phyloP scores from a whole-genome alignment of 2,113 vertebrate species.

The Lasiurus borealis region DNA sequence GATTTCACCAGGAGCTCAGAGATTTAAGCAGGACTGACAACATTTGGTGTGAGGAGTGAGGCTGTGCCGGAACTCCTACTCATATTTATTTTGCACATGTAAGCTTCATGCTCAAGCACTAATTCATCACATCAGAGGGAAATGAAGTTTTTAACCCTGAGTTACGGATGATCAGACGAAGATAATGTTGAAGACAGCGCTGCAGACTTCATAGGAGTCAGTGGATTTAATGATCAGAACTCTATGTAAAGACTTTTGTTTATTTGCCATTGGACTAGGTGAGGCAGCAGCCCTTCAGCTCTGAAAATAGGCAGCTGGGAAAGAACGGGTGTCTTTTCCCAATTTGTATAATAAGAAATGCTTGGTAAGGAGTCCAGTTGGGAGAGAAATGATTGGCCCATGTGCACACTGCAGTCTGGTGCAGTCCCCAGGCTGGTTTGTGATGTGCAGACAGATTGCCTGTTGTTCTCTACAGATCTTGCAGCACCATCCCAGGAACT shows the following conservation, averaged over 20 bases:
- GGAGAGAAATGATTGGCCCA: background rate
- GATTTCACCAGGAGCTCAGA: background rate
- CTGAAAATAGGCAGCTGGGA: background rate
- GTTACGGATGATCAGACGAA: background rate
- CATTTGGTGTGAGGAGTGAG: background rate
- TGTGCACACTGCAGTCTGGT: background rate
- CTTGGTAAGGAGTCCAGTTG: background rate
- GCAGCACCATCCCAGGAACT: fast-evolving
- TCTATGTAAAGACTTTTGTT: background rate
- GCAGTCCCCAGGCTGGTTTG: background rate
- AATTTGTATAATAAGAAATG: background rate
- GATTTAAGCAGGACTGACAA: background rate
- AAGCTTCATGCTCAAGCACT: background rate
- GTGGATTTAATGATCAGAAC: background rate
- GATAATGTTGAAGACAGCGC: background rate
- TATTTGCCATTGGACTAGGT: background rate
- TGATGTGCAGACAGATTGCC: background rate
- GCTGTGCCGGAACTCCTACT: background rate
- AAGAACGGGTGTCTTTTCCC: background rate
- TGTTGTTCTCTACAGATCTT: background rate
- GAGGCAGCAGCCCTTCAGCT: background rate
- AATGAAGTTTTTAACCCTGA: slow-evolving; percentile 15
- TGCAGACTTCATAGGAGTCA: background rate
- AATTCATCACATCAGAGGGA: background rate
- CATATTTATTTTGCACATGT: background rate